phyloP scores from a whole-genome alignment of 1,140 invertebrate genomes.

The Neotoxoptera formosana region DNA sequence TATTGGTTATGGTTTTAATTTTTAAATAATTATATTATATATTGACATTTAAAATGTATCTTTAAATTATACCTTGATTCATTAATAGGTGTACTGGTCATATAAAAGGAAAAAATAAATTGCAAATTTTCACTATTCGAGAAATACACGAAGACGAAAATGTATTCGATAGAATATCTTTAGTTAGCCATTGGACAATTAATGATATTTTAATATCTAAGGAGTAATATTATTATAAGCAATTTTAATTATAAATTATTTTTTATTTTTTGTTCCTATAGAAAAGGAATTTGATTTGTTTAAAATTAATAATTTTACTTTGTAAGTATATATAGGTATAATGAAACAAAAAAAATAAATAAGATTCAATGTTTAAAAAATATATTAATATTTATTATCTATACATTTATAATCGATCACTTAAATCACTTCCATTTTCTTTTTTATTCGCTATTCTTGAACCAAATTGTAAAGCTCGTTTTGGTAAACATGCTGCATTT shows the following conservation, averaged over 20 bases:
- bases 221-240: neutral
- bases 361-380: neutral
- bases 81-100: slow-evolving; percentile 48
- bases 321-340: neutral
- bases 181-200: slow-evolving; percentile 49
- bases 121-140: slow-evolving; percentile 33
- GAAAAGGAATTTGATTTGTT: neutral
- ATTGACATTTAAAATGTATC: neutral
- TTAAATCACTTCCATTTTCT: slow-evolving; percentile 85
- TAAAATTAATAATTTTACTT: neutral
- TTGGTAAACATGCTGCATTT: slow-evolving; percentile 76
- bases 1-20: neutral
- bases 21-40: neutral
- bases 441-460: slow-evolving; percentile 92
- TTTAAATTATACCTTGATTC: neutral
- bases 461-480: slow-evolving; percentile 97
- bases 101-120: slow-evolving; percentile 40
- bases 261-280: neutral
- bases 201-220: slow-evolving; percentile 32
- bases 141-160: neutral
- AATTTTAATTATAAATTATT: neutral
- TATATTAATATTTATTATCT: slow-evolving; percentile 7
- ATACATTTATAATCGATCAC: slow-evolving; percentile 64
- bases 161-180: slow-evolving; percentile 33
- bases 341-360: neutral